Conservation (phyloP, 2,888 invertebrate genomes). For the Tricholauxania praeusta region DNA sequence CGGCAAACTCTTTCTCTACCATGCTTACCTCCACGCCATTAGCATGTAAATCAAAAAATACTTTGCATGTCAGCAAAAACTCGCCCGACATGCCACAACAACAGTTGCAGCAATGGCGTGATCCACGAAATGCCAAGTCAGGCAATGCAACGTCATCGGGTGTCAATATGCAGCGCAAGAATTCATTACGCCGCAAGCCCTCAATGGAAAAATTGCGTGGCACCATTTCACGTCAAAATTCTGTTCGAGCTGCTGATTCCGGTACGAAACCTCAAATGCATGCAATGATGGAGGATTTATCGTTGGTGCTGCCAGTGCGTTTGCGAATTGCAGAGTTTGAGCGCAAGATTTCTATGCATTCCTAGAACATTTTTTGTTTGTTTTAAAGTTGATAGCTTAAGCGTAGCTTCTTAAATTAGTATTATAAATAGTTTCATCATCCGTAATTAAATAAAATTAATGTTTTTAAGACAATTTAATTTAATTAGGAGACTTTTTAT, state of each 20-base stretch:
- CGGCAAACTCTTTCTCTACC: slow-evolving; percentile 16
- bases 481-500: too few relatives aligned
- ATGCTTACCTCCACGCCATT: background rate
- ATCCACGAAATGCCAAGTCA: slow-evolving; percentile 21
- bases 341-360: slow-evolving; percentile 54
- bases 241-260: slow-evolving; percentile 38
- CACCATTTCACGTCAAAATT: slow-evolving; percentile 54
- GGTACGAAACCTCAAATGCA: slow-evolving; percentile 58
- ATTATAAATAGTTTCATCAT: background rate
- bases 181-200: slow-evolving; percentile 55
- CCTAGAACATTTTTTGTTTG: background rate
- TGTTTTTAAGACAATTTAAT: background rate
- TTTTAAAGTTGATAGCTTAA: too few relatives aligned
- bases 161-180: slow-evolving; percentile 50
- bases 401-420: too few relatives aligned
- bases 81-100: background rate
- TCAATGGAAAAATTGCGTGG: slow-evolving; percentile 59
- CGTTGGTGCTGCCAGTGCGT: slow-evolving; percentile 60
- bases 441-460: slow-evolving; percentile 4
- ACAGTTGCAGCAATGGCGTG: slow-evolving; percentile 18
- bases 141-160: background rate
- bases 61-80: background rate
- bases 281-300: slow-evolving; percentile 62
- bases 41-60: background rate
- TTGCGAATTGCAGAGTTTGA: slow-evolving; percentile 63